A percentile compares a stretch with the other conserved stretches of the same genome.
Evolutionary conservation across 2,888 invertebrate species (phyloP).

Genomic region (Sminthurinus aureus): DNA sequence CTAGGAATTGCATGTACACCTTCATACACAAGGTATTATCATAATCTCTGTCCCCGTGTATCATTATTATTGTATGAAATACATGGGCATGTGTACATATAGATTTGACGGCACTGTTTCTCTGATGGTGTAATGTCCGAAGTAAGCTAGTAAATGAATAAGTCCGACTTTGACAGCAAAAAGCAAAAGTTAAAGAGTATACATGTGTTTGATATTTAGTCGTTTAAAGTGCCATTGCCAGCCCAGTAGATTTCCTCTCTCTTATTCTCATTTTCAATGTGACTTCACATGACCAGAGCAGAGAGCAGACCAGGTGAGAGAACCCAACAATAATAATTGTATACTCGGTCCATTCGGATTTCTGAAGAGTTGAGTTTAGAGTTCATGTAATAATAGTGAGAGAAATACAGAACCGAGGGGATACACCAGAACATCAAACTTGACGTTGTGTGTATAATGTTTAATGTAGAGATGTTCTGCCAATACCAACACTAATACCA

Average conservation of each 20-base stretch:
- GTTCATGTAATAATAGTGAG: not conserved
- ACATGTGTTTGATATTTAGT: conserved; percentile 2
- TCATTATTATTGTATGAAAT: not conserved
- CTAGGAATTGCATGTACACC: conserved; percentile 2
- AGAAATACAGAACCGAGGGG: no score
- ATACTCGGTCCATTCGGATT: not conserved
- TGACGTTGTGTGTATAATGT: no score
- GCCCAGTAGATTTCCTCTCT: conserved; percentile 13
- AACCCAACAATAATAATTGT: not conserved
- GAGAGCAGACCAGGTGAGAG: not conserved
- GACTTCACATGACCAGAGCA: not conserved
- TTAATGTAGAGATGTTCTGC: no score
- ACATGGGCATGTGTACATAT: no score
- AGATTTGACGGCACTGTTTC: no score
- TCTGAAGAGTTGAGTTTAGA: not conserved
- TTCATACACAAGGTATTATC: not conserved
- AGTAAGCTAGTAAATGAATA: not conserved
- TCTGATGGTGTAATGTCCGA: not conserved
- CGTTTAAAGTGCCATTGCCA: not conserved
- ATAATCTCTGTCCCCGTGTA: not conserved
- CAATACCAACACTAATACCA: not conserved
- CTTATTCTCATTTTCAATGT: not conserved
- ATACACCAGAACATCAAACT: not conserved
- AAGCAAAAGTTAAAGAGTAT: not conserved
- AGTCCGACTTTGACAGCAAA: conserved; percentile 2